Percentiles rank a stretch among this genome's conserved stretches.
Evolutionary conservation across 2,888 invertebrate species (phyloP).

Genomic region (Diarsia mendica): DNA sequence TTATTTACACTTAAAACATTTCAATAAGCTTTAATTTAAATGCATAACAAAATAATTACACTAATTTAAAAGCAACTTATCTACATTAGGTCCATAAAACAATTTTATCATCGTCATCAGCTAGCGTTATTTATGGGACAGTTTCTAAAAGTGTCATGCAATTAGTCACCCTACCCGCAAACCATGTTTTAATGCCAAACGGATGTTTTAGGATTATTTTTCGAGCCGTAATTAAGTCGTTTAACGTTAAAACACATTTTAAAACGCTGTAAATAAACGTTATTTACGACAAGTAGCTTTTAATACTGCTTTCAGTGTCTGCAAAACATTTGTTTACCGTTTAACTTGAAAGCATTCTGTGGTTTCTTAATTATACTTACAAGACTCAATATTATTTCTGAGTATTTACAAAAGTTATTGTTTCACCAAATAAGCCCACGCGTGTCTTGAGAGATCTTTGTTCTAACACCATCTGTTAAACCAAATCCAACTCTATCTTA

Average conservation of each 20-base stretch:
- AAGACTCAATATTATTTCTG: slow-evolving; percentile 68
- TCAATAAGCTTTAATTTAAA: slow-evolving; percentile 39
- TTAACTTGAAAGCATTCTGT: slow-evolving; percentile 69
- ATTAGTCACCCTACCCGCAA: slow-evolving; percentile 65
- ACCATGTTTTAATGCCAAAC: slow-evolving; percentile 70
- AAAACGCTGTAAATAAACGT: slow-evolving; percentile 72
- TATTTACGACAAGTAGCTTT: slow-evolving; percentile 69
- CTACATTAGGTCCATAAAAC: slow-evolving; percentile 53
- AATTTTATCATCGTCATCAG: slow-evolving; percentile 59
- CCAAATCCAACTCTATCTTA: slow-evolving; percentile 44
- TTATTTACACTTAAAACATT: slow-evolving; percentile 12
- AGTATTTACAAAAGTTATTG: slow-evolving; percentile 75
- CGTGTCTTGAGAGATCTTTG: slow-evolving; percentile 64
- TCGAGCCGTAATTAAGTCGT: slow-evolving; percentile 76
- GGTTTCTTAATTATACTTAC: slow-evolving; percentile 66
- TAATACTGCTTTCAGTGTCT: slow-evolving; percentile 47
- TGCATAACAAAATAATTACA: slow-evolving; percentile 33
- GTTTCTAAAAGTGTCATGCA: slow-evolving; percentile 57
- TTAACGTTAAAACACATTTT: slow-evolving; percentile 74
- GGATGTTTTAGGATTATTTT: slow-evolving; percentile 76
- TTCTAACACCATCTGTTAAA: slow-evolving; percentile 53
- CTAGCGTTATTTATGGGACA: slow-evolving; percentile 54
- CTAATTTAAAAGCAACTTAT: slow-evolving; percentile 56
- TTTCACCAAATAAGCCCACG: slow-evolving; percentile 76
- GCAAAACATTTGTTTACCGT: slow-evolving; percentile 64